A percentile compares a stretch with the other conserved stretches of the same genome.
Evolutionary conservation across 2,888 invertebrate species (phyloP).

Genomic region (Watsonalla cultraria): DNA sequence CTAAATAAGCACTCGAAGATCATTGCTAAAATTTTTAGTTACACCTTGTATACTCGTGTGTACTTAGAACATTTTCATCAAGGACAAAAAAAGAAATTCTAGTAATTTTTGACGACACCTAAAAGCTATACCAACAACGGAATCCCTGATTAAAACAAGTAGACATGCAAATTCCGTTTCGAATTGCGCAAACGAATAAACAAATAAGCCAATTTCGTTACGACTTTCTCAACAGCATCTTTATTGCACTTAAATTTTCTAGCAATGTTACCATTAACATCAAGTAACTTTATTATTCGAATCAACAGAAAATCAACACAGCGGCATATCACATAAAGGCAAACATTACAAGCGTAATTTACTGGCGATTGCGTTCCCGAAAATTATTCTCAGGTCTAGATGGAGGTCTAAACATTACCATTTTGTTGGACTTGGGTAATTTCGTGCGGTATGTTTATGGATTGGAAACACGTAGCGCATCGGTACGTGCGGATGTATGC

Average conservation of each 20-base stretch:
- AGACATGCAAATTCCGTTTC: not conserved
- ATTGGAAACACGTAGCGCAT: constrained; percentile 19
- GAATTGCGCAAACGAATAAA: not conserved
- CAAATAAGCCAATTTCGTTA: not conserved
- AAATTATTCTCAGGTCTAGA: constrained; percentile 11
- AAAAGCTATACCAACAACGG: not conserved
- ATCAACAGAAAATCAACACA: constrained; percentile 18
- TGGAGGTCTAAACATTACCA: constrained; percentile 9
- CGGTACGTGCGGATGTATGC: constrained; percentile 22
- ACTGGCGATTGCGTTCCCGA: constrained; percentile 14
- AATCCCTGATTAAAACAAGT: not conserved
- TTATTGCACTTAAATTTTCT: constrained; percentile 2
- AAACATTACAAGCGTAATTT: constrained; percentile 16
- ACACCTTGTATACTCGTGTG: too few species aligned
- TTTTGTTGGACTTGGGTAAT: constrained; percentile 11
- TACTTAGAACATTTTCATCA: too few species aligned
- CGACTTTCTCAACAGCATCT: constrained; percentile 1
- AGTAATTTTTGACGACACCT: not conserved
- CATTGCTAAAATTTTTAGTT: too few species aligned
- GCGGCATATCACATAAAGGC: constrained; percentile 14
- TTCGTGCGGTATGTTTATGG: constrained; percentile 12
- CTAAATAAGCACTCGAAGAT: too few species aligned
- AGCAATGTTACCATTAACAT: constrained; percentile 7
- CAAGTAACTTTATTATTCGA: constrained; percentile 13
- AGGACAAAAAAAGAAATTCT: too few species aligned